These are phyloP conservation scores for Bucorvus abyssinicus DNA, from an alignment of 2,797 vertebrate genomes.

Conservation along the genomic window DNA sequence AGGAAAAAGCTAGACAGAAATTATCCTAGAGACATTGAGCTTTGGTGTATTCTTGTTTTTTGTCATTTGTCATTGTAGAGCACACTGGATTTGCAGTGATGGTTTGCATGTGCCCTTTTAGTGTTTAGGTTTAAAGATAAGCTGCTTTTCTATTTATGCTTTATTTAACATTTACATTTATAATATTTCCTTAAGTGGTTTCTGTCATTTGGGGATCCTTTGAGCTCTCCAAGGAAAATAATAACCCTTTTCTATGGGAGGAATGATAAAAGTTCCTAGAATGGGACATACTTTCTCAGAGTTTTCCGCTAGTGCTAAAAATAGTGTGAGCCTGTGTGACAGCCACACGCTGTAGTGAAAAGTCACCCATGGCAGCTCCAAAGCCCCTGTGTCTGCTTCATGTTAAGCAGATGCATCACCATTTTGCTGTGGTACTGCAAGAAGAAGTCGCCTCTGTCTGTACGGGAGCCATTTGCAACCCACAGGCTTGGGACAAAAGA, in stretches of 20 bases:
- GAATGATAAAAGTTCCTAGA: background rate
- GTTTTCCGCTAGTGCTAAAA: background rate
- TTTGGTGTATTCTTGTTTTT: background rate
- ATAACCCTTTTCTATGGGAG: background rate
- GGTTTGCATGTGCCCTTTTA: constrained; percentile 34
- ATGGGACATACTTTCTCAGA: background rate
- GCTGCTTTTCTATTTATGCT: constrained; percentile 40
- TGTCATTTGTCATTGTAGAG: background rate
- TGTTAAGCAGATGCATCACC: background rate
- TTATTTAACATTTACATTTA: constrained; percentile 24
- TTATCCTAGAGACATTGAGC: background rate
- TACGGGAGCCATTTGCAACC: background rate
- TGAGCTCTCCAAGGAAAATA: background rate
- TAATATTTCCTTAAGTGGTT: constrained; percentile 37
- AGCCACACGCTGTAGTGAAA: background rate
- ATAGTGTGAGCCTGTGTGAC: background rate
- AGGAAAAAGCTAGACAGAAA: background rate
- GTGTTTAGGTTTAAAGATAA: constrained; percentile 57
- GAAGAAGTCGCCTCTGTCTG: background rate
- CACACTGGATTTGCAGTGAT: constrained; percentile 8
- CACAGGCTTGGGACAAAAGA: background rate
- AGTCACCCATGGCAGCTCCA: background rate
- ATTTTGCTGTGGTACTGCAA: background rate
- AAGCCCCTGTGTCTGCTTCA: background rate
- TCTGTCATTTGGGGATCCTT: constrained; percentile 5